Percentiles rank a stretch among this genome's conserved stretches.
phyloP scores from a whole-genome alignment of 2,113 vertebrate species.

The Leucopsar rothschildi region DNA sequence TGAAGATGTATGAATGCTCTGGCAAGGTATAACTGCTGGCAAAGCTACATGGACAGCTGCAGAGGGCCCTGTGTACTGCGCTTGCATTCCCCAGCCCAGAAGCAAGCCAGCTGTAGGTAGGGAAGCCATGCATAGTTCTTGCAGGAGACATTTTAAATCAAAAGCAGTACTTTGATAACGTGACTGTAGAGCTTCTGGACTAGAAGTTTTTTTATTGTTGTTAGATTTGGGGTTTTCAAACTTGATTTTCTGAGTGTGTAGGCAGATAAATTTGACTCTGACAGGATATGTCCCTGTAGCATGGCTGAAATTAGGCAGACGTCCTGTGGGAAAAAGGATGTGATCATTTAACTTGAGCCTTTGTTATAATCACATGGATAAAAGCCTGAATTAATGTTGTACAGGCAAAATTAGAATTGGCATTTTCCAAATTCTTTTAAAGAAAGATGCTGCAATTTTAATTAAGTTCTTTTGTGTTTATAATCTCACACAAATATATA shows the following conservation, averaged over 20 bases:
- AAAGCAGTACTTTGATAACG: neutral
- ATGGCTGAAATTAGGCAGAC: neutral
- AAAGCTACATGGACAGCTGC: neutral
- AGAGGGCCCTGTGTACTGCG: neutral
- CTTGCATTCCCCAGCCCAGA: neutral
- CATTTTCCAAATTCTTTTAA: neutral
- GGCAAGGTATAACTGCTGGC: neutral
- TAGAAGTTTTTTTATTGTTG: neutral
- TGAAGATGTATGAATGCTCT: neutral
- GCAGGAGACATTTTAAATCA: neutral
- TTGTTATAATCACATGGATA: neutral
- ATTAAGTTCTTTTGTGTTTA: neutral
- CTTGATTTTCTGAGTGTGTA: neutral
- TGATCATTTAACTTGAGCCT: neutral
- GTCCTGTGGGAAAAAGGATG: slow-evolving; percentile 34
- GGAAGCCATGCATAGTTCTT: neutral
- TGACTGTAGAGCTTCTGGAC: neutral
- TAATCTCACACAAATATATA: neutral
- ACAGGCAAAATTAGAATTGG: neutral
- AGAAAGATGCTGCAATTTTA: neutral
- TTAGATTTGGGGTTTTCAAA: neutral
- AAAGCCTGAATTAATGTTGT: neutral
- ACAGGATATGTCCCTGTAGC: neutral
- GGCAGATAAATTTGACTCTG: neutral
- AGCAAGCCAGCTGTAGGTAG: neutral